phyloP scores from a whole-genome alignment of 53 echinoderm and acorn worm species.

The Echinarachnius parma region DNA sequence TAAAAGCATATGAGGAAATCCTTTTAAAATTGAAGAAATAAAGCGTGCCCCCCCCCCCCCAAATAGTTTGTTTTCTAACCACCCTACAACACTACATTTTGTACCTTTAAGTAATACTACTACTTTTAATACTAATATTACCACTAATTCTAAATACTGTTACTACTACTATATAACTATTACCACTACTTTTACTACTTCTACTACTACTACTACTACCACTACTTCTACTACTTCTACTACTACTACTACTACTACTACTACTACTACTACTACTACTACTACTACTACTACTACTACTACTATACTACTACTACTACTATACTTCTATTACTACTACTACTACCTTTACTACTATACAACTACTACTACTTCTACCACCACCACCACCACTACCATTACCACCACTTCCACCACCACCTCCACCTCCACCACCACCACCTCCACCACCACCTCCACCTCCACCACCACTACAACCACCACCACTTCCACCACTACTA shows the following conservation, averaged over 20 bases:
- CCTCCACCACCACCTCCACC: neutral
- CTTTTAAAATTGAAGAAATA: too few relatives aligned
- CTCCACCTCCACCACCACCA: neutral
- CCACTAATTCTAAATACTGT: neutral
- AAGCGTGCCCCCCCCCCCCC: too few relatives aligned
- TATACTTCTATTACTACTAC: slow-evolving; percentile 11
- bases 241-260: slow-evolving; percentile 17
- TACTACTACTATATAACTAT: slow-evolving; percentile 2
- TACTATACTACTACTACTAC: slow-evolving; percentile 14
- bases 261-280: slow-evolving; percentile 9
- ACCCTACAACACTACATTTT: too few relatives aligned
- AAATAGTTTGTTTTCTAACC: too few relatives aligned
- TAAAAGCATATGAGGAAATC: too few relatives aligned
- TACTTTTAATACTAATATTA: neutral
- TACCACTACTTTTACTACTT: slow-evolving; percentile 1
- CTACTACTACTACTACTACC: slow-evolving; percentile 12
- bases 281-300: slow-evolving; percentile 9
- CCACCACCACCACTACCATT: neutral
- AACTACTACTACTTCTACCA: neutral
- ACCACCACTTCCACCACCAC: neutral
- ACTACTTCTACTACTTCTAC: slow-evolving; percentile 11
- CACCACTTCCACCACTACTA: too few relatives aligned
- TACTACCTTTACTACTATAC: slow-evolving; percentile 1
- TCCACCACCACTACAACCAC: neutral
- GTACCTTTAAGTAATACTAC: too few relatives aligned